Evolutionary conservation across 2,888 invertebrate genomes (phyloP), one percentile per base, ranked within the genome.

Genomic region (Monochamus alternatus): DNA sequence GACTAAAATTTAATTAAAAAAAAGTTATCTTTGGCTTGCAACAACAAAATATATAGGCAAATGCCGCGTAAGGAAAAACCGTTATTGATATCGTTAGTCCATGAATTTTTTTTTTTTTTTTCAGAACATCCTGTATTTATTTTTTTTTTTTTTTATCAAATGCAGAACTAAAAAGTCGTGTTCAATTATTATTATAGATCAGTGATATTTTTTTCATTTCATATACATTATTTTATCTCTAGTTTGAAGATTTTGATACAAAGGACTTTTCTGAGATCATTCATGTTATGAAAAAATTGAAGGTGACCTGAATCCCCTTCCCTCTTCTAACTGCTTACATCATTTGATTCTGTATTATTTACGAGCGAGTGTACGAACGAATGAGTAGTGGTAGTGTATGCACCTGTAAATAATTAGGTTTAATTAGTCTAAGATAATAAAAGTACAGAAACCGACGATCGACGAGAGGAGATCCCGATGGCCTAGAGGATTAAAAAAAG

Each of bases 251-350:
- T 32, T 70, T 62, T 22, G 38, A 47, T 9, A 59, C 51, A 32
- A 58, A 31, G 10, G 32, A 38, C 3, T 43, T 58, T 43, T 44
- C 43, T 59, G 8, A 4, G 14, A 55, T 72, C 58, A 72, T 44
- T 72, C 64, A 58, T 44, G 58, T 30, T 65, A 65, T 31, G 3
- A 52, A 38, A 31, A 32, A 60, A 62, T 31, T 12, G 31, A 66
- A 30, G 51, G 43, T 62, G 68, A 67, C 66, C 74, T 67, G 44
- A 75, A 58, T 59, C 63, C 69, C 76, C 78, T 74, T 63, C 67
- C 76, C 73, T 44, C 43, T 52, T 71, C 74, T 66, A 70, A 73
- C 66, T 75, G 74, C 76, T 78, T 75, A 60, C 67, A 51, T 73
- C 66, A 65, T 66, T 73, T 65, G 55, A 51, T 58, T n/a, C 12